phyloP scores from a whole-genome alignment of 1,140 invertebrate species.

The Procambarus clarkii region DNA sequence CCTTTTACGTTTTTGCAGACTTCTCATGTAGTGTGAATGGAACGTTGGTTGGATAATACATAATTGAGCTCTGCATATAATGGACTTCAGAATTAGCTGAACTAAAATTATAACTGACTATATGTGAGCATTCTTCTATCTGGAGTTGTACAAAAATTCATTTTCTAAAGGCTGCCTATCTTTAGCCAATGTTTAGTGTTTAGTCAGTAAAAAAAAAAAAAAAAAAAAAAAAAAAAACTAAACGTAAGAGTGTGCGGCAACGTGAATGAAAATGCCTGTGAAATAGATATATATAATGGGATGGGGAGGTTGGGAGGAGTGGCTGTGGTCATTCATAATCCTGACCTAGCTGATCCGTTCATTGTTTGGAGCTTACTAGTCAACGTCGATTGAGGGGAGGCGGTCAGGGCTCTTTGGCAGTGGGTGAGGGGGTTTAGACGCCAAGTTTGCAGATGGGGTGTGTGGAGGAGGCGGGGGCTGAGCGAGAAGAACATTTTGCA shows the following conservation, averaged over 20 bases:
- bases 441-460: not conserved
- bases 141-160: not conserved
- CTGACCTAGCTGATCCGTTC: slow-evolving; percentile 21
- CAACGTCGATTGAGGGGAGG: not conserved
- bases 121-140: not conserved
- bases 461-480: not conserved
- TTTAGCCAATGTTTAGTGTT: not conserved
- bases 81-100: slow-evolving; percentile 2
- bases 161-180: not conserved
- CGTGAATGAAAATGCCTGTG: slow-evolving; percentile 11
- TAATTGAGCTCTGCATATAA: slow-evolving; percentile 20
- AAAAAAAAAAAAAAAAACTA: not conserved
- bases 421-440: not conserved
- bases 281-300: not conserved
- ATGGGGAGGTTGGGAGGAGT: not conserved
- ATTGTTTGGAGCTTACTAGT: slow-evolving; percentile 28
- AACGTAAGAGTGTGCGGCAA: not conserved
- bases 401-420: not conserved
- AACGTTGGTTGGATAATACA: slow-evolving; percentile 13
- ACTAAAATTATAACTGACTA: too few species aligned
- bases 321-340: slow-evolving; percentile 23
- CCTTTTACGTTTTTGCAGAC: not conserved
- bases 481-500: not conserved
- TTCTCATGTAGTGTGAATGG: slow-evolving; percentile 2
- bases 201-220: not conserved